Percentiles rank a stretch among this genome's conserved stretches.
These are phyloP conservation scores for Gerris lacustris DNA, from an alignment of 2,888 invertebrate genomes.

Conservation along the genomic window DNA sequence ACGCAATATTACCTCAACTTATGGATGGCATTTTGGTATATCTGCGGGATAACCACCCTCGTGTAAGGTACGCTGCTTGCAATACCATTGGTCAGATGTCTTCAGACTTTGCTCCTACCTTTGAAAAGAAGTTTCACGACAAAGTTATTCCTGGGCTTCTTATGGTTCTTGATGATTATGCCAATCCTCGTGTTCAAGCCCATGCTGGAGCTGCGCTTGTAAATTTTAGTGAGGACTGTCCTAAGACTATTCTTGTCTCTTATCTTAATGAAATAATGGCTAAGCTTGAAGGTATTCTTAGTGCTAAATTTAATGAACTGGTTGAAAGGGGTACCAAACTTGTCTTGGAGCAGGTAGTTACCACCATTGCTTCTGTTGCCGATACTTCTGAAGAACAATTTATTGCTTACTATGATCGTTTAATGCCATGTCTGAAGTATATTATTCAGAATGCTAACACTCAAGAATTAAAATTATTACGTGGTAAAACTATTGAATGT, in stretches of 20 bases:
- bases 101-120: slow-evolving; percentile 90
- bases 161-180: slow-evolving; percentile 75
- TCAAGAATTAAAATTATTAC: slow-evolving; percentile 73
- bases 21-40: slow-evolving; percentile 81
- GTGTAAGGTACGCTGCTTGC: slow-evolving; percentile 93
- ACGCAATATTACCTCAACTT: slow-evolving; percentile 80
- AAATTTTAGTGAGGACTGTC: slow-evolving; percentile 98
- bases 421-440: slow-evolving; percentile 89
- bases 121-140: slow-evolving; percentile 95
- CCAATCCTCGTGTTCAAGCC: slow-evolving; percentile 85
- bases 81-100: slow-evolving; percentile 99
- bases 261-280: slow-evolving; percentile 85
- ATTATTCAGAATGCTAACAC: slow-evolving; percentile 89
- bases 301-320: slow-evolving; percentile 85
- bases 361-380: slow-evolving; percentile 95
- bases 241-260: slow-evolving; percentile 78
- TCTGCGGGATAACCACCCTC: slow-evolving; percentile 74
- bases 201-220: slow-evolving; percentile 90
- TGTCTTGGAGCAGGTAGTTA: slow-evolving; percentile 95
- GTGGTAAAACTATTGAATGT: slow-evolving; percentile 98
- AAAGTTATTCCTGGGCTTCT: slow-evolving; percentile 86
- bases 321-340: slow-evolving; percentile 88
- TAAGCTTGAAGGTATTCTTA: slow-evolving; percentile 79
- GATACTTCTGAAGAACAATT: slow-evolving; percentile 97
- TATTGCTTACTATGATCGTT: slow-evolving; percentile 77